A percentile compares a stretch with the other conserved stretches of the same genome.
These are phyloP conservation scores for Deroptyus accipitrinus DNA, from an alignment of 2,113 vertebrate genomes.

Conservation along the genomic window DNA sequence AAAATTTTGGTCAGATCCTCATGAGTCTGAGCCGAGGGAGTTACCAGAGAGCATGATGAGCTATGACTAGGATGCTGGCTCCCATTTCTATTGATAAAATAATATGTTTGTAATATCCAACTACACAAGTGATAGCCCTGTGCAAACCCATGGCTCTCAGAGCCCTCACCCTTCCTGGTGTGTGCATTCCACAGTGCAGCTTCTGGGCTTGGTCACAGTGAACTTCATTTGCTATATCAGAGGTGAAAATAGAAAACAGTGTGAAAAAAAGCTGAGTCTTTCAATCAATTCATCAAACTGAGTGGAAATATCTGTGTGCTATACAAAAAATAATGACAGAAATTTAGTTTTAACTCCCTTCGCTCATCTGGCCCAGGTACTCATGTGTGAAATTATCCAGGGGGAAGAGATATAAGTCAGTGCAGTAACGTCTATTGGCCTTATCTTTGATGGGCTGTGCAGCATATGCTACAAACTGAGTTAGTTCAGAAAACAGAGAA, in stretches of 20 bases:
- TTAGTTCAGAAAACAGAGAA: conserved; percentile 27
- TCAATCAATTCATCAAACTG: conserved; percentile 50
- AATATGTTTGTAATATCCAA: not conserved
- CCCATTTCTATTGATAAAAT: not conserved
- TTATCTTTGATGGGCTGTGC: conserved; percentile 28
- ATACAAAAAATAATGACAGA: conserved; percentile 60
- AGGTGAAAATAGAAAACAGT: conserved; percentile 19
- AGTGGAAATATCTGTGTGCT: conserved; percentile 60
- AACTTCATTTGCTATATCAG: not conserved
- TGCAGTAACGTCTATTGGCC: conserved; percentile 15
- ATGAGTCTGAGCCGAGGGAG: not conserved
- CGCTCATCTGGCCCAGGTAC: conserved; percentile 16
- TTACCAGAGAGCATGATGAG: not conserved
- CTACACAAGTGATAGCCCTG: not conserved
- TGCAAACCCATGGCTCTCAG: not conserved
- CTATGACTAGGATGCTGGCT: not conserved
- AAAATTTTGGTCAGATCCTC: not conserved
- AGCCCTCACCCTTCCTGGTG: not conserved
- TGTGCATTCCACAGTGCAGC: not conserved
- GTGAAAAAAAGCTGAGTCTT: not conserved
- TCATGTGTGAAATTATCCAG: conserved; percentile 68
- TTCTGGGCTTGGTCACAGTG: not conserved
- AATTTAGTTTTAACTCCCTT: conserved; percentile 55
- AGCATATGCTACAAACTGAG: conserved; percentile 4
- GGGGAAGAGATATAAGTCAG: not conserved